These are phyloP conservation scores for Pharmacophagus antenor DNA, from an alignment of 2,888 invertebrate species.

Conservation along the genomic window DNA sequence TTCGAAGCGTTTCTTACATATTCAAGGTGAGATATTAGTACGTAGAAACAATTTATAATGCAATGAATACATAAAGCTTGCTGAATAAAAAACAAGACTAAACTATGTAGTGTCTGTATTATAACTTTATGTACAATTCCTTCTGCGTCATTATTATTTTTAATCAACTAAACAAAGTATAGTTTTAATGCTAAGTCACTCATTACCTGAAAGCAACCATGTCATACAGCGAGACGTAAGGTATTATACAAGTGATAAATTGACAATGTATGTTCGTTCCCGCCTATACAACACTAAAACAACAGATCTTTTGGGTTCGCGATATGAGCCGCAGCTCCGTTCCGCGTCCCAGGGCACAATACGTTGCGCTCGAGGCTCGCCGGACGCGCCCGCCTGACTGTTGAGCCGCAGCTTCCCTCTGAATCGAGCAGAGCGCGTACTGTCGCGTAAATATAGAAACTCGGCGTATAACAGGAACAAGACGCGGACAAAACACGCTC, in stretches of 20 bases:
- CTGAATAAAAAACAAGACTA: background rate
- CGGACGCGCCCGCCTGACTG: conserved; percentile 39
- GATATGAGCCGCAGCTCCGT: conserved; percentile 39
- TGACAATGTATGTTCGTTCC: conserved; percentile 46
- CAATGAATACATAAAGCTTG: conserved; percentile 12
- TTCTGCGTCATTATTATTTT: background rate
- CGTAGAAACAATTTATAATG: conserved; percentile 20
- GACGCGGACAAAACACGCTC: conserved; percentile 57
- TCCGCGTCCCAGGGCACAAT: conserved; percentile 53
- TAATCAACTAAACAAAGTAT: background rate
- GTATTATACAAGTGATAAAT: conserved; percentile 39
- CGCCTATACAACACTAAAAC: conserved; percentile 52
- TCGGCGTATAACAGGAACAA: conserved; percentile 69
- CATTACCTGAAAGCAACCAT: conserved; percentile 60
- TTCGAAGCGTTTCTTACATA: conserved; percentile 12
- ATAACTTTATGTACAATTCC: background rate
- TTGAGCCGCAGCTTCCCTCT: conserved; percentile 71
- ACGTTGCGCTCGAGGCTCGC: conserved; percentile 39
- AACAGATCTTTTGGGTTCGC: conserved; percentile 43
- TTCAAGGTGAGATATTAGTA: conserved; percentile 25
- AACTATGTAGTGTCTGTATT: conserved; percentile 1
- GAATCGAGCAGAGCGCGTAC: conserved; percentile 67
- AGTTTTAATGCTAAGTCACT: background rate
- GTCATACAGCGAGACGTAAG: conserved; percentile 42
- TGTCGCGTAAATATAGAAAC: conserved; percentile 76